A percentile compares a stretch with the other conserved stretches of the same genome.
These are phyloP conservation scores for Mus spicilegus DNA, from an alignment of 2,113 vertebrate species.

Conservation along the genomic window DNA sequence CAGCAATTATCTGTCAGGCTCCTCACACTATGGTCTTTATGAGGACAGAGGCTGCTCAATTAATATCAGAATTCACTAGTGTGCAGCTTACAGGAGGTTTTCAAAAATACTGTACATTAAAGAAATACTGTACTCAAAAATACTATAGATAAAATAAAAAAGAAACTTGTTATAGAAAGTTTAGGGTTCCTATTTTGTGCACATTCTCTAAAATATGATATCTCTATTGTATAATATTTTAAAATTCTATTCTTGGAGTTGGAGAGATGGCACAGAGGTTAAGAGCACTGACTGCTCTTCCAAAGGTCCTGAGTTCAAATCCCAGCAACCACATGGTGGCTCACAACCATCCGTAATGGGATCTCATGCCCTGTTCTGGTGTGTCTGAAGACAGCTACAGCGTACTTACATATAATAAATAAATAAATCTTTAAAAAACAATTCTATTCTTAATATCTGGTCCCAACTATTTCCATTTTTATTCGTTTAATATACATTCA, in stretches of 20 bases:
- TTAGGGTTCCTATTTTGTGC: not conserved
- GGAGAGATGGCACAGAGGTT: no score
- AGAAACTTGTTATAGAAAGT: not conserved
- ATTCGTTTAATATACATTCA: not conserved
- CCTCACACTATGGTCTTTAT: not conserved
- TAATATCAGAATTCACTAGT: not conserved
- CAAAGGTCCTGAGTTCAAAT: no score
- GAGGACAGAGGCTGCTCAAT: not conserved
- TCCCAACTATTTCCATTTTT: not conserved
- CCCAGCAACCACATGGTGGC: no score
- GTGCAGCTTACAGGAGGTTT: not conserved
- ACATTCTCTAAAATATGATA: not conserved
- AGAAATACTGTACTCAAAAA: not conserved
- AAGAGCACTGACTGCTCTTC: no score
- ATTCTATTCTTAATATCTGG: not conserved
- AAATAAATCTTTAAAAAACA: no score
- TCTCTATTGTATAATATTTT: constrained; percentile 15
- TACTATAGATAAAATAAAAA: not conserved
- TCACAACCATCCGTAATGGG: no score
- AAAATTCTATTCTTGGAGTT: not conserved
- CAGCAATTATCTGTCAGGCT: not conserved
- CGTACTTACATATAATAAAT: no score
- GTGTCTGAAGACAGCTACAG: no score
- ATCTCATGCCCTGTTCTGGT: no score
- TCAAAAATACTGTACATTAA: not conserved